Evolutionary conservation across 2,888 invertebrate species (phyloP).

Genomic region (Himalopsyche japonica): DNA sequence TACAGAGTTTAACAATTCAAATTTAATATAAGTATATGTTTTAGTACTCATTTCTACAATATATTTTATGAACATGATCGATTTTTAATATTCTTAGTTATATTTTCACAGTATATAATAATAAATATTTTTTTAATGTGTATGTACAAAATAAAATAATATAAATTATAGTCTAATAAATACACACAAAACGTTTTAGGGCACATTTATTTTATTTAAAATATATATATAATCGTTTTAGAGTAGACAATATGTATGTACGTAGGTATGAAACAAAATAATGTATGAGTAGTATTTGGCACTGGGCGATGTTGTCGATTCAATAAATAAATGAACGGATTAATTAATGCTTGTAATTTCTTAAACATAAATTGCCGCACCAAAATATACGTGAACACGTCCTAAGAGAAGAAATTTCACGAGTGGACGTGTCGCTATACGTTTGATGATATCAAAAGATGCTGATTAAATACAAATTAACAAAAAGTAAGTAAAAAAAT

Average conservation of each 20-base stretch:
- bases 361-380: neutral
- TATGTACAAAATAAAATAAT: too few species aligned
- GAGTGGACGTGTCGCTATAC: neutral
- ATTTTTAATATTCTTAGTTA: too few species aligned
- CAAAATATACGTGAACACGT: neutral
- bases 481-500: neutral
- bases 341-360: neutral
- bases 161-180: neutral
- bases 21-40: too few species aligned
- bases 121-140: too few species aligned
- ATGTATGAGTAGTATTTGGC: conserved; percentile 5
- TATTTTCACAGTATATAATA: too few species aligned
- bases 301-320: conserved; percentile 1
- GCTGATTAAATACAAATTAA: neutral
- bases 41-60: too few species aligned
- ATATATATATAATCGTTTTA: neutral
- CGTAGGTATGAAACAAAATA: conserved; percentile 1
- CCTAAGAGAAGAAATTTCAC: neutral
- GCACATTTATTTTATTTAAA: conserved; percentile 8
- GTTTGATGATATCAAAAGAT: neutral
- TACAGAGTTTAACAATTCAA: too few species aligned
- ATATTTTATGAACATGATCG: too few species aligned
- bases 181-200: neutral
- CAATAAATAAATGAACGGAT: conserved; percentile 1
- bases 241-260: neutral